These are phyloP conservation scores for Mamestra configurata DNA, from an alignment of 1,140 invertebrate species.

Conservation along the genomic window DNA sequence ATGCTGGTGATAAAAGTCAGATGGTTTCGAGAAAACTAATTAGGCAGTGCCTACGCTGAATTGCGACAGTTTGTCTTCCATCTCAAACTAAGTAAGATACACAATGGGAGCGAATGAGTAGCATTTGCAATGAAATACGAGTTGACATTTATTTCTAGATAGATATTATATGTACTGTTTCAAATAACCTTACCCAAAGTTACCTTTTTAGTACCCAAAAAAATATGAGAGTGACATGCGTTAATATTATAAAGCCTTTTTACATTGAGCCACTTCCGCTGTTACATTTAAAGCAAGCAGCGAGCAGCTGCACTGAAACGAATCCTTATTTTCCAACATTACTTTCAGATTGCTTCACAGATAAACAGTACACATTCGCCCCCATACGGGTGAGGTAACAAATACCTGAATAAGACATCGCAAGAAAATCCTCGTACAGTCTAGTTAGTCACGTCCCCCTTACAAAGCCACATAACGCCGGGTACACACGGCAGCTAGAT, in stretches of 20 bases:
- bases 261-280: too few relatives aligned
- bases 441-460: constrained; percentile 31
- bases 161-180: too few relatives aligned
- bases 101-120: too few relatives aligned
- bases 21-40: background rate
- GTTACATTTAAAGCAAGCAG: too few relatives aligned
- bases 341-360: background rate
- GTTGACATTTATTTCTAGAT: too few relatives aligned
- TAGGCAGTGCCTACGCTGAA: background rate
- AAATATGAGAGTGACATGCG: too few relatives aligned
- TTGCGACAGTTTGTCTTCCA: background rate
- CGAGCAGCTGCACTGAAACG: too few relatives aligned
- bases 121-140: too few relatives aligned
- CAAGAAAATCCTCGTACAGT: constrained; percentile 18
- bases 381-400: background rate
- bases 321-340: background rate
- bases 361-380: constrained; percentile 17
- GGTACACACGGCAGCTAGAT: constrained; percentile 19
- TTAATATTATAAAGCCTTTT: too few relatives aligned
- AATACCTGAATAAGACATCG: constrained; percentile 27
- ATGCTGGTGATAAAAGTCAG: background rate
- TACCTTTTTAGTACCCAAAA: too few relatives aligned
- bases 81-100: background rate
- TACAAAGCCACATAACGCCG: constrained; percentile 30
- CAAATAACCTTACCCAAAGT: too few relatives aligned